Percentiles rank a stretch among this genome's conserved stretches.
Conservation (phyloP, 2,113 vertebrate genomes). For the Ptychochromis oligacanthus region DNA sequence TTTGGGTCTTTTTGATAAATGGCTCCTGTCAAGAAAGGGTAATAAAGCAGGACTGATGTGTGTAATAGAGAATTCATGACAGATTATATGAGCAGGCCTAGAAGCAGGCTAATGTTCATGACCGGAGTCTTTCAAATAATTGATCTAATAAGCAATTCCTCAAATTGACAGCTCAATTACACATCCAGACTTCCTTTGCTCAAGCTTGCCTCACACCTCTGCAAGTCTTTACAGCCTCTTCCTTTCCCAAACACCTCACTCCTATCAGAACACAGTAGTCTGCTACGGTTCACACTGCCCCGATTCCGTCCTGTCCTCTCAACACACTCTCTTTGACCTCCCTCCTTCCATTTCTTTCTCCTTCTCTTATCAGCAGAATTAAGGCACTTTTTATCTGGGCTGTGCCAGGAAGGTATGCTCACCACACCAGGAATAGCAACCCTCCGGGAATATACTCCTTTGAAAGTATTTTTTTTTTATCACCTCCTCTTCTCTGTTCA, state of each 20-base stretch:
- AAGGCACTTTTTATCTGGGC: conserved; percentile 63
- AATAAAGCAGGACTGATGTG: conserved; percentile 46
- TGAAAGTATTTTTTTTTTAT: conserved; percentile 45
- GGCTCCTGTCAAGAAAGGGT: background rate
- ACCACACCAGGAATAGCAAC: conserved; percentile 68
- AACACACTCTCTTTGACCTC: conserved; percentile 18
- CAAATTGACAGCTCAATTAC: conserved; percentile 27
- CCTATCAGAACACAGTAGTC: background rate
- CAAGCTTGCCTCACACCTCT: background rate
- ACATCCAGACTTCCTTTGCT: conserved; percentile 6
- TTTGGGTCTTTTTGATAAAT: conserved; percentile 18
- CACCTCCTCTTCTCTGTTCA: background rate
- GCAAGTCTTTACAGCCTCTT: background rate
- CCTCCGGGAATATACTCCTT: conserved; percentile 61
- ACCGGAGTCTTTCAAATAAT: conserved; percentile 50
- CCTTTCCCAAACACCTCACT: background rate
- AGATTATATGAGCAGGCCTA: conserved; percentile 12
- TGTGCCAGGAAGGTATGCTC: conserved; percentile 57
- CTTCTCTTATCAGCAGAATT: conserved; percentile 64
- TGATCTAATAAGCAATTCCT: conserved; percentile 47
- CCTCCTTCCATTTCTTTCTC: conserved; percentile 31
- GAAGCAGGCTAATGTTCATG: conserved; percentile 30
- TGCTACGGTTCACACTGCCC: background rate
- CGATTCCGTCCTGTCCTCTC: conserved; percentile 5
- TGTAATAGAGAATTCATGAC: conserved; percentile 48